phyloP scores from a whole-genome alignment of 1,140 invertebrate genomes.

The Aradophagus sp. region DNA sequence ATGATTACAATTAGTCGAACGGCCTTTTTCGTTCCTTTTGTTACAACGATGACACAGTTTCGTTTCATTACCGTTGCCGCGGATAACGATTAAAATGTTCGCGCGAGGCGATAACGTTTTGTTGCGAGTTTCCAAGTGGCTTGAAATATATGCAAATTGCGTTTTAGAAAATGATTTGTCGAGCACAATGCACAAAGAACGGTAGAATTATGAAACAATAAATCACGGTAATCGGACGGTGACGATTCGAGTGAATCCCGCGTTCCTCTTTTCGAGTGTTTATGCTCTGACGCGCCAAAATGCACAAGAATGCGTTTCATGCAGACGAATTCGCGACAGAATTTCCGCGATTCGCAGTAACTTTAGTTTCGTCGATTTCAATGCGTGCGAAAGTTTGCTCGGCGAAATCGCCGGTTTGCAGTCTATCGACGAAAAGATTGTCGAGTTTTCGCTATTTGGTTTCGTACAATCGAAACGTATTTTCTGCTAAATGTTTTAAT shows the following conservation, averaged over 20 bases:
- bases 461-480: too few species aligned
- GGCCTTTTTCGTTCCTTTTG: constrained; percentile 2
- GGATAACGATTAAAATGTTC: constrained; percentile 6
- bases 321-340: too few species aligned
- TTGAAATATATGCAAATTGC: constrained; percentile 9
- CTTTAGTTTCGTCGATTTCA: constrained; percentile 10
- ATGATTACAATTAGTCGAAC: constrained; percentile 4
- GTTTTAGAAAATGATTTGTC: constrained; percentile 4
- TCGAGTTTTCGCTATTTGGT: too few species aligned
- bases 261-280: constrained; percentile 11
- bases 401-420: constrained; percentile 5
- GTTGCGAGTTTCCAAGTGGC: background rate
- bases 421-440: too few species aligned
- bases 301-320: constrained; percentile 24
- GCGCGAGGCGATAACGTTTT: constrained; percentile 1
- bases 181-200: constrained; percentile 1
- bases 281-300: constrained; percentile 23
- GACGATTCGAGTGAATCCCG: constrained; percentile 13
- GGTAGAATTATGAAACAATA: constrained; percentile 10
- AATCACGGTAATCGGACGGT: constrained; percentile 10
- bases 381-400: constrained; percentile 10
- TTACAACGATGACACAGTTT: constrained; percentile 5
- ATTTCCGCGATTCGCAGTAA: constrained; percentile 22
- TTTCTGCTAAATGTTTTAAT: too few species aligned
- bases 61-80: constrained; percentile 2